Percentiles rank a stretch among this genome's conserved stretches.
phyloP scores from a whole-genome alignment of 2,888 invertebrate genomes.

The Meandrusa payeni region DNA sequence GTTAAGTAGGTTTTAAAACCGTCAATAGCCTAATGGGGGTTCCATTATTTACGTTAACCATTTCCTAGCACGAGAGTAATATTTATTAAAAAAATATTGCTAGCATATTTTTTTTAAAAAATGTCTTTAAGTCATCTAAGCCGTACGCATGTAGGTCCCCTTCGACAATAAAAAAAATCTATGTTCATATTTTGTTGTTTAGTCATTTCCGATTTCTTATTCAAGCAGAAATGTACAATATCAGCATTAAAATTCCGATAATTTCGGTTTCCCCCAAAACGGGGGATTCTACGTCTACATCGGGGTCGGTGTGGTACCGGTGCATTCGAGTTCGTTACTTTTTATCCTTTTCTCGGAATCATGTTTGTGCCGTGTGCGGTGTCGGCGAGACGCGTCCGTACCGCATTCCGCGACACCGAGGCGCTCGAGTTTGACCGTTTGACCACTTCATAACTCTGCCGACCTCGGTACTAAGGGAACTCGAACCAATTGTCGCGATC shows the following conservation, averaged over 20 bases:
- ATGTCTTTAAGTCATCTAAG: no score
- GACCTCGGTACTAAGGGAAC: conserved; percentile 16
- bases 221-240: no score
- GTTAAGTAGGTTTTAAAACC: no score
- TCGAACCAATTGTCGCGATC: conserved; percentile 4
- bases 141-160: no score
- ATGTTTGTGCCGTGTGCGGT: conserved; percentile 56
- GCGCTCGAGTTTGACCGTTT: conserved; percentile 58
- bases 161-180: no score
- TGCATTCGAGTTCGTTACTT: conserved; percentile 12
- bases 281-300: conserved; percentile 7
- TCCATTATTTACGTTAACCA: no score
- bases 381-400: conserved; percentile 53
- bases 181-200: no score
- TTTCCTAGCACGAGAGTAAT: no score
- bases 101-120: no score
- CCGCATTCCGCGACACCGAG: conserved; percentile 70
- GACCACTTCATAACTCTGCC: conserved; percentile 48
- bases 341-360: conserved; percentile 51
- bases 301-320: conserved; percentile 11
- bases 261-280: conserved; percentile 18
- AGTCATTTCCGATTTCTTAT: no score
- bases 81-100: no score
- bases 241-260: conserved; percentile 1
- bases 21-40: no score